Base-by-base conservation (phyloP, 2,113 vertebrate genomes). In the Xiphophorus maculatus region DNA sequence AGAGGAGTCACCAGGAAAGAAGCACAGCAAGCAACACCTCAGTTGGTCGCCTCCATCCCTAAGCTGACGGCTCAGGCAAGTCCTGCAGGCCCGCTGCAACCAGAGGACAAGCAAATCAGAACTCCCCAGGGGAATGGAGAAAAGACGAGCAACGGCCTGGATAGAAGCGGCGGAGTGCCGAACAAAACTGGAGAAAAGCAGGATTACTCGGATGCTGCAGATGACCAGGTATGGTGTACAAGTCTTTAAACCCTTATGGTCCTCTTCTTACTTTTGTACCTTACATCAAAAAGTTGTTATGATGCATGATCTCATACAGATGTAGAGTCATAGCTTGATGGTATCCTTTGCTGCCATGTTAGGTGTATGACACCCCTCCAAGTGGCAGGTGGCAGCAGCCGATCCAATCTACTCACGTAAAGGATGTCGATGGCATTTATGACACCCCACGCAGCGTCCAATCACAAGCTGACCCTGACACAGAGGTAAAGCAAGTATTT, bases 321-420 rank as follows among this genome's bases (percentile, higher is more conserved):
- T 62, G 27, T 54, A 14, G 17, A n/a, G 0, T 42, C 0, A 25
- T 13, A 63, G 58, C 73, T 40, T 10, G 1, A 0, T 66, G 60
- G 48, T 0, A 5, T 80, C 3, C 22, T 69, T 44, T 35, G 61
- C 69, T 74, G 32, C 66, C 22, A 54, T 64, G 10, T 32, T 63
- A 95, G 95, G 94, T 95, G 29, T 95, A 95, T 51, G 95, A 95
- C 61, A 95, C 94, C 2, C 94, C 94, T 68, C 94, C 95, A 11
- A 92, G 86, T 69, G 92, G 91, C 70, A 84, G 93, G 66, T 95
- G 94, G 94, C 92, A 94, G 80, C 88, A 91, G 30, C 74, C 88
- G 1, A 85, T 91, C 65, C 76, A 81, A 1, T 63, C 88, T 29
- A 48, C 82, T n/a, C 64, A 83, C 1, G 3, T 6, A 58, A 73